phyloP scores from a whole-genome alignment of 2,113 vertebrate species.

The human region DNA sequence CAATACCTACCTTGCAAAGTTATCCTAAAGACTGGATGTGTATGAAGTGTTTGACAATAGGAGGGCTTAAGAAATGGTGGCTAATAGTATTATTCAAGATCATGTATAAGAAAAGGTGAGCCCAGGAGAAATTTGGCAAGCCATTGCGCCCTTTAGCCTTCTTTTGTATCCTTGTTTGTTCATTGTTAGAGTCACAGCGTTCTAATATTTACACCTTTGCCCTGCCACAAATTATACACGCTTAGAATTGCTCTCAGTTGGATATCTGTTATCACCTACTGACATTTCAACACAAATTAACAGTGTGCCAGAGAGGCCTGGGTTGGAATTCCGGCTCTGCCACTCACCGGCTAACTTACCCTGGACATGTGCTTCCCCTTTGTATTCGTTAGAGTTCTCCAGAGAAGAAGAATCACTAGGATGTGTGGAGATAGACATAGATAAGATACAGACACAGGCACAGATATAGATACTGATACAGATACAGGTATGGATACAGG shows the following conservation, averaged over 20 bases:
- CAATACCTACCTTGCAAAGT: neutral
- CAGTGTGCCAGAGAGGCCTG: neutral
- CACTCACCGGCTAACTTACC: neutral
- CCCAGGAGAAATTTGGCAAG: neutral
- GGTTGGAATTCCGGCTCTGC: neutral
- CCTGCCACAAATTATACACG: neutral
- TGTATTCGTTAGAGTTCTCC: neutral
- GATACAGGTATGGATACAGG: too few species aligned
- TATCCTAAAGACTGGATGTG: neutral
- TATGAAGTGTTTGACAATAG: neutral
- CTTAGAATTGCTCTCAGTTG: constrained; percentile 35
- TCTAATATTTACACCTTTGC: neutral
- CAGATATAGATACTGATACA: too few species aligned
- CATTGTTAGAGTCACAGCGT: neutral
- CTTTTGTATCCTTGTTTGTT: neutral
- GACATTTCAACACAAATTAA: constrained; percentile 15
- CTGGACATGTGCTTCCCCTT: neutral
- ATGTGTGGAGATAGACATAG: neutral
- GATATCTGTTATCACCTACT: neutral
- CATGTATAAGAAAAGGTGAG: neutral
- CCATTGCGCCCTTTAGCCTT: neutral
- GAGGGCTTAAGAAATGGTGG: neutral
- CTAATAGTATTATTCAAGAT: neutral
- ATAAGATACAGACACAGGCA: neutral
- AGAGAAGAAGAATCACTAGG: neutral